Evolutionary conservation across 2,113 vertebrate species (phyloP).

Genomic region (Ciconia stormi): DNA sequence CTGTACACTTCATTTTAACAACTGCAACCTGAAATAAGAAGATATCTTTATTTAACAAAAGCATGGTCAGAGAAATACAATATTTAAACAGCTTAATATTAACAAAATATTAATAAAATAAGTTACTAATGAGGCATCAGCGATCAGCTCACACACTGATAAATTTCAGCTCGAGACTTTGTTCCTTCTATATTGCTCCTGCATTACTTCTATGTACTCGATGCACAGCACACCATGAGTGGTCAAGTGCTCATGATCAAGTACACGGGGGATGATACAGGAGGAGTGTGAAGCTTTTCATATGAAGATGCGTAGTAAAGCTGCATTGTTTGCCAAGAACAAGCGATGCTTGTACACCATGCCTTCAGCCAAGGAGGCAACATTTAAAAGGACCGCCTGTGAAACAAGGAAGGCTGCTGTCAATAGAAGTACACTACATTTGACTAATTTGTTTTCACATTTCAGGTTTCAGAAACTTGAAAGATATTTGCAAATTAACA

Average conservation of each 20-base stretch:
- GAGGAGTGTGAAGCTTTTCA: constrained; percentile 13
- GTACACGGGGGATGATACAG: not conserved
- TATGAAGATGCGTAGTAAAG: constrained; percentile 2
- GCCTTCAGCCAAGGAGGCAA: not conserved
- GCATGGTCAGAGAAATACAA: not conserved
- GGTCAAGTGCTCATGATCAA: constrained; percentile 10
- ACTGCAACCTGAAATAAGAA: constrained; percentile 85
- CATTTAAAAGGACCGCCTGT: not conserved
- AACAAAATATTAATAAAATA: not conserved
- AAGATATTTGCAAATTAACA: constrained; percentile 10
- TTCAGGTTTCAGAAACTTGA: constrained; percentile 25
- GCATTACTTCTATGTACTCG: not conserved
- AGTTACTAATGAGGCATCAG: not conserved
- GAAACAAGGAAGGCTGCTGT: constrained; percentile 3
- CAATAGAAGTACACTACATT: not conserved
- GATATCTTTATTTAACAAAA: not conserved
- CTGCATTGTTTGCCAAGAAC: constrained; percentile 22
- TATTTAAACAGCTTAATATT: not conserved
- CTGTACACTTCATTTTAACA: constrained; percentile 96
- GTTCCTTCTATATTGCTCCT: not conserved
- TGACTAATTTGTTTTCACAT: constrained; percentile 24
- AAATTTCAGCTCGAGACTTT: not conserved
- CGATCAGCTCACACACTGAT: not conserved
- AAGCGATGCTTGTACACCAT: not conserved
- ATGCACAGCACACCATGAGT: not conserved